Percentiles rank a stretch among this genome's conserved stretches.
These are phyloP conservation scores for Myanophis thanlyinensis DNA, from an alignment of 2,113 vertebrate species.

Conservation along the genomic window DNA sequence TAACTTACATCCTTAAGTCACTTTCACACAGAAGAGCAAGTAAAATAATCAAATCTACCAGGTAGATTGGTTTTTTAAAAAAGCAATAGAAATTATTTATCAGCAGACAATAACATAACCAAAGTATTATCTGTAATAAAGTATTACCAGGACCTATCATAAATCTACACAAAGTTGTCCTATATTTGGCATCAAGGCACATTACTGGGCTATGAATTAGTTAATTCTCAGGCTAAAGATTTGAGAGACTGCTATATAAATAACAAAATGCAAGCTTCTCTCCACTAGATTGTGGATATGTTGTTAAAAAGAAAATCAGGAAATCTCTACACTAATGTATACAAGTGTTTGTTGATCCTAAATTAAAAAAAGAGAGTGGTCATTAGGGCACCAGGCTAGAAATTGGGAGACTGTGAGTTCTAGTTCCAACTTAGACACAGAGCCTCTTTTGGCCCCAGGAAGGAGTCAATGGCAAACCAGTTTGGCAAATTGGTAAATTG, in stretches of 20 bases:
- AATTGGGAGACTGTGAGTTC: neutral
- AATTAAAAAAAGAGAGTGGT: neutral
- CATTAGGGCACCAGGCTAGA: neutral
- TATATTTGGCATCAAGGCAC: neutral
- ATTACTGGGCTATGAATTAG: neutral
- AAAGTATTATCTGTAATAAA: neutral
- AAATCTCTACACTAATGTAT: neutral
- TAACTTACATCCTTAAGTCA: neutral
- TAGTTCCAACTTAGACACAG: neutral
- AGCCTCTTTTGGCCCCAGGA: neutral
- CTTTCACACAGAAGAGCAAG: neutral
- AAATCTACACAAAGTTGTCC: neutral
- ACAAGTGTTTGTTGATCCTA: neutral
- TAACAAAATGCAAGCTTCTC: neutral
- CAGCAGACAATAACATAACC: neutral
- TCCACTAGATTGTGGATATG: neutral
- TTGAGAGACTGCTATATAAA: neutral
- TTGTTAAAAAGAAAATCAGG: neutral
- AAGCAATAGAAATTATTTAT: neutral
- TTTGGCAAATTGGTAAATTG: too few species aligned
- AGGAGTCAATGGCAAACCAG: neutral
- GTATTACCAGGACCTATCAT: neutral
- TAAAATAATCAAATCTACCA: neutral
- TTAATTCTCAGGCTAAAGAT: neutral
- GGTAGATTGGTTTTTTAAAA: neutral